Evolutionary conservation across 1,140 invertebrate species (phyloP).

Genomic region (Hermatobates lingyangjiaoensis): DNA sequence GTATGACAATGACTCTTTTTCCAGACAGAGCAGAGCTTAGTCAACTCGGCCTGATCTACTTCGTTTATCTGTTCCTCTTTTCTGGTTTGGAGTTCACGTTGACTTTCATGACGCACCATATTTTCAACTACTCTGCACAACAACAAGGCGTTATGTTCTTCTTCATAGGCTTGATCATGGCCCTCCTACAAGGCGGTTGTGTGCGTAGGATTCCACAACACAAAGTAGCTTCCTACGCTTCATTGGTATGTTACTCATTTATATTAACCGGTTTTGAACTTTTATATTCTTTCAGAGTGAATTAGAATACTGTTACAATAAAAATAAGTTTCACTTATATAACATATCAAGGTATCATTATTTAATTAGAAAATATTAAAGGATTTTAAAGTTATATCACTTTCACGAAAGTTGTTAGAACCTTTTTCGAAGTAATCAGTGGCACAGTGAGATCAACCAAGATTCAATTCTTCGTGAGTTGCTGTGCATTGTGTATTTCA

Average conservation of each 20-base stretch:
- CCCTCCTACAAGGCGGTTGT: slow-evolving; percentile 76
- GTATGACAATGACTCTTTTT: background rate
- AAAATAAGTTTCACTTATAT: too few relatives aligned
- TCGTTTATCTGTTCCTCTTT: slow-evolving; percentile 90
- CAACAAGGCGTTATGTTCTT: slow-evolving; percentile 97
- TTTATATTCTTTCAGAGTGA: too few relatives aligned
- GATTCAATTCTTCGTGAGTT: too few relatives aligned
- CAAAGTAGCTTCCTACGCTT: slow-evolving; percentile 51
- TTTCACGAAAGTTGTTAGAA: too few relatives aligned
- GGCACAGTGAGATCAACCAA: too few relatives aligned
- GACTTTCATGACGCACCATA: slow-evolving; percentile 87
- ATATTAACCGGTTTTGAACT: too few relatives aligned
- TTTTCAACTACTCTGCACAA: slow-evolving; percentile 80
- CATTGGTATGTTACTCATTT: slow-evolving; percentile 27
- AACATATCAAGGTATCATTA: too few relatives aligned
- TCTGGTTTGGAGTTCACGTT: slow-evolving; percentile 95
- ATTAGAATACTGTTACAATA: too few relatives aligned
- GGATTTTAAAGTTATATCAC: too few relatives aligned
- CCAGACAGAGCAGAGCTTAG: slow-evolving; percentile 30
- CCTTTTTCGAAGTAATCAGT: too few relatives aligned
- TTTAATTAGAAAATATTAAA: too few relatives aligned
- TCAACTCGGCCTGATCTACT: slow-evolving; percentile 69
- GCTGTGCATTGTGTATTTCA: too few relatives aligned
- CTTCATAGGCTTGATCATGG: slow-evolving; percentile 82
- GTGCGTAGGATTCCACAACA: slow-evolving; percentile 59